These are phyloP conservation scores for Presbytis comata DNA, from an alignment of 2,797 vertebrate species.

Conservation along the genomic window DNA sequence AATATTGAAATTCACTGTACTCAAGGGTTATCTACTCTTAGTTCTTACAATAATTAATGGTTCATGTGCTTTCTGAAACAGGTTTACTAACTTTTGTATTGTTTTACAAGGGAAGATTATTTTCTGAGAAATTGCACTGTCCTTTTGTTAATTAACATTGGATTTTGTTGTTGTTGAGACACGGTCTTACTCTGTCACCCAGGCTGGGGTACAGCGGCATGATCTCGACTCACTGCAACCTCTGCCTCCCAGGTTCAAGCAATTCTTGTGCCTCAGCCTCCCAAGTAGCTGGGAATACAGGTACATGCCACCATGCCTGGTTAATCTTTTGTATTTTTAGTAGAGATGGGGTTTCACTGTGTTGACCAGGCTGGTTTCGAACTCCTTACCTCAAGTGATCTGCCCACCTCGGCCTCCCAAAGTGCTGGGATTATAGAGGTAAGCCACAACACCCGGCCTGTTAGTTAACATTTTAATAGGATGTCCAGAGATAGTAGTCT, in stretches of 20 bases:
- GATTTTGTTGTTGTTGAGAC: neutral
- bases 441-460: neutral
- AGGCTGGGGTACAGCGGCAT: neutral
- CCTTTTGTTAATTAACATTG: neutral
- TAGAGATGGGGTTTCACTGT: neutral
- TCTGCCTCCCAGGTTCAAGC: neutral
- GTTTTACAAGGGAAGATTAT: neutral
- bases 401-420: neutral
- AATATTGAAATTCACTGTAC: neutral
- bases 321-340: neutral
- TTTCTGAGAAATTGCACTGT: neutral
- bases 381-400: neutral
- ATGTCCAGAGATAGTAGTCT: neutral
- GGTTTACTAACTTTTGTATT: neutral
- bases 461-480: neutral
- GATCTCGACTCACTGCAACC: neutral
- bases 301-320: fast-evolving
- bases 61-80: neutral
- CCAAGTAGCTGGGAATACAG: neutral
- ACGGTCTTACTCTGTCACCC: neutral
- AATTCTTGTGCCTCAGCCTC: neutral
- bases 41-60: neutral
- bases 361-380: neutral
- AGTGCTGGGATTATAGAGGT: neutral
- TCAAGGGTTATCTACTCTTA: neutral